Evolutionary conservation across 2,797 vertebrate species (phyloP), one percentile per base, ranked within the genome.

Genomic region (Gambusia yucatana): DNA sequence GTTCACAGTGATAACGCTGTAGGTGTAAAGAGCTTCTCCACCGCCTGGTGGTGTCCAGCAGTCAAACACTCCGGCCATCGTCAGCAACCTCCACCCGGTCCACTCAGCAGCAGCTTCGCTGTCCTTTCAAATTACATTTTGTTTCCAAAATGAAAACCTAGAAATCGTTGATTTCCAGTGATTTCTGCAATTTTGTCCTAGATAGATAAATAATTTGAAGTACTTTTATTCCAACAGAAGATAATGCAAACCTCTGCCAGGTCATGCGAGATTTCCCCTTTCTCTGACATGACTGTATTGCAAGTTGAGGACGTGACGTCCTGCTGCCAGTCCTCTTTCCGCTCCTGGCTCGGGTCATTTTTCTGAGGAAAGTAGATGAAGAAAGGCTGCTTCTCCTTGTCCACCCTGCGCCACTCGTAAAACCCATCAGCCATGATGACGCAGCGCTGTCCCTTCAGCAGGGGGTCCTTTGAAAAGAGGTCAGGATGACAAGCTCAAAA

Each of bases 21-120:
- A 99, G 0, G 96, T 96, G 85, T 99, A 99, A 0, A 99, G 90
- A 0, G 80, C 78, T 63, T 98, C 97, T 80, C 96, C 97, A 79
- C 97, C 97, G 0, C 73, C 79, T 0, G 97, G 97, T 0, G 98
- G 96, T 43, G 95, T 95, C 98, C 98, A 99, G 89, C 96, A 96
- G 92, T 99, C 98, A 22, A 99, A 99, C 88, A 99, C 93, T 28
- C 98, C 98, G 0, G 98, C 98, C 89, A 99, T 98, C 14, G 98
- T 99, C 65, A 99, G 96, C 79, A 96, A 76, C 78, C 92, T 96
- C 96, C 97, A 97, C 43, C 96, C 96, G 65, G 90, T 94, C 97
- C 97, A 97, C 28, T 95, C 93, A 77, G 79, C 76, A 0, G 77
- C 30, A 65, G 93, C 85, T 14, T 90, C 78, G 50, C 77, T 78